phyloP scores from a whole-genome alignment of 2,797 vertebrate genomes.

The Chanos chanos region DNA sequence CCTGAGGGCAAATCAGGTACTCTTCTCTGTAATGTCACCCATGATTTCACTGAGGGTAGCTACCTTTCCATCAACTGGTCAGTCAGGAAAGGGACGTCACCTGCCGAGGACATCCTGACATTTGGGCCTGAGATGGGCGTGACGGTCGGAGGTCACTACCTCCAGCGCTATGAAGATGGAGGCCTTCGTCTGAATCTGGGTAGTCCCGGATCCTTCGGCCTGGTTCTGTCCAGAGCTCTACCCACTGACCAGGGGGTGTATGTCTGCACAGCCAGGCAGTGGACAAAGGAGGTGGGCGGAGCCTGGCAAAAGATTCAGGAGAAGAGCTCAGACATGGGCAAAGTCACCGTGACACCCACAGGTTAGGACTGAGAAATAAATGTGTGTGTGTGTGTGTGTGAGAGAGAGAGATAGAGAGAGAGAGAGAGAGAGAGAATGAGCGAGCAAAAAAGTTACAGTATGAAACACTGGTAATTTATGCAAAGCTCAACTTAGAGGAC shows the following conservation, averaged over 20 bases:
- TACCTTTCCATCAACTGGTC: slow-evolving; percentile 88
- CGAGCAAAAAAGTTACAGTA: too few species aligned
- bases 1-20: slow-evolving; percentile 79
- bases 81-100: slow-evolving; percentile 52
- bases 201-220: slow-evolving; percentile 66
- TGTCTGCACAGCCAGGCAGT: slow-evolving; percentile 80
- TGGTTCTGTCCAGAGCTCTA: slow-evolving; percentile 73
- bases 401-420: too few species aligned
- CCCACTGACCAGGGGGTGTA: slow-evolving; percentile 77
- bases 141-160: slow-evolving; percentile 60
- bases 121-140: slow-evolving; percentile 81
- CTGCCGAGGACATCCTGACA: slow-evolving; percentile 69
- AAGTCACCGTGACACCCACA: slow-evolving; percentile 75
- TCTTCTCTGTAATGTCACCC: slow-evolving; percentile 75
- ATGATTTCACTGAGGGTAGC: slow-evolving; percentile 71
- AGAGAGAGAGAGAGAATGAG: too few species aligned
- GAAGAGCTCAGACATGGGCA: slow-evolving; percentile 76
- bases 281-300: slow-evolving; percentile 77
- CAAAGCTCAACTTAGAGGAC: too few species aligned
- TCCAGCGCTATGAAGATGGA: slow-evolving; percentile 73
- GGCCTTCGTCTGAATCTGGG: slow-evolving; percentile 77
- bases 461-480: too few species aligned
- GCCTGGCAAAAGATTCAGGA: slow-evolving; percentile 86
- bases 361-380: slow-evolving; percentile 65
- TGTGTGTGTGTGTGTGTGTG: too few species aligned